Conservation (phyloP, 1,140 invertebrate genomes). For the Zaprionus taronus region DNA sequence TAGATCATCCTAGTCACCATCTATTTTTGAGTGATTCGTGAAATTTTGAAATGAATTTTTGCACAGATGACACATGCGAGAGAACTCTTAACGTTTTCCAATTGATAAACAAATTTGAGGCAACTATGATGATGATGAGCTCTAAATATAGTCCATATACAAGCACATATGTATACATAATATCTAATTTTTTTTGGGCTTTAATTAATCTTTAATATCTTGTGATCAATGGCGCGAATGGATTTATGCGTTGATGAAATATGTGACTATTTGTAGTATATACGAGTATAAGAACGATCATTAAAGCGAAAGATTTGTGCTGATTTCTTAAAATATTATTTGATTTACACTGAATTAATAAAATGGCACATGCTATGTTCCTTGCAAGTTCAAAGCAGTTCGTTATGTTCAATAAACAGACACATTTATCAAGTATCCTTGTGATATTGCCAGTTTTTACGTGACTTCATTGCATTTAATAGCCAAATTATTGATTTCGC, state of each 20-base stretch:
- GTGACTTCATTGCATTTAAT: slow-evolving; percentile 54
- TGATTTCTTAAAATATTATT: background rate
- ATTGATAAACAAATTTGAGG: slow-evolving; percentile 50
- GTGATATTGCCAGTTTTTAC: slow-evolving; percentile 16
- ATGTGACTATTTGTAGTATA: slow-evolving; percentile 54
- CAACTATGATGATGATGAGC: slow-evolving; percentile 44
- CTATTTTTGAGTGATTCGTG: slow-evolving; percentile 70
- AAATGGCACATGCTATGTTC: background rate
- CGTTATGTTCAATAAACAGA: background rate
- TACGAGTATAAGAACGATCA: background rate
- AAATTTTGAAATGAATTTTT: slow-evolving; percentile 65
- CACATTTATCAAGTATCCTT: slow-evolving; percentile 1
- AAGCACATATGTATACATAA: slow-evolving; percentile 8
- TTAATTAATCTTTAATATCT: slow-evolving; percentile 65
- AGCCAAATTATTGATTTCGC: slow-evolving; percentile 63
- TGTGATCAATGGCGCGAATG: slow-evolving; percentile 59
- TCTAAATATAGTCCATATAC: slow-evolving; percentile 61
- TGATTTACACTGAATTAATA: background rate
- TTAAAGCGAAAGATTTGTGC: background rate
- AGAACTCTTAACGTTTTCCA: slow-evolving; percentile 43
- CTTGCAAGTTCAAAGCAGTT: background rate
- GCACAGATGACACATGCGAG: slow-evolving; percentile 71
- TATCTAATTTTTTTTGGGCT: slow-evolving; percentile 46
- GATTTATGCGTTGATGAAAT: slow-evolving; percentile 67
- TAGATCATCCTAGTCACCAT: slow-evolving; percentile 68